Base-by-base conservation (phyloP, 2,113 vertebrate genomes). In the Oxyura jamaicensis region DNA sequence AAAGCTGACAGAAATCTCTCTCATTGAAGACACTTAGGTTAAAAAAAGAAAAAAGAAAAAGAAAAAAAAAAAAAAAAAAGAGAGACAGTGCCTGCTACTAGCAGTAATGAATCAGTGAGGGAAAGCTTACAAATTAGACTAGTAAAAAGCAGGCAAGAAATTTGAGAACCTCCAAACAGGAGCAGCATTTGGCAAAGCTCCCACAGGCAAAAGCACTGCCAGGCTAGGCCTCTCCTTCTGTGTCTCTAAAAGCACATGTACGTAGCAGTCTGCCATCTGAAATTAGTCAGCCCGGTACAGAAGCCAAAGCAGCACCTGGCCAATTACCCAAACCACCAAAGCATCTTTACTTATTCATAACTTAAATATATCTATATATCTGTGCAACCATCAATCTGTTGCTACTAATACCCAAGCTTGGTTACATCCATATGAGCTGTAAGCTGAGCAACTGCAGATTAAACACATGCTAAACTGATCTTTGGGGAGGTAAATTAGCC, bases 141-240 rank as follows among this genome's bases (percentile, higher is more conserved):
- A 93, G 33, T n/a, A 86, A 73, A 72, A 88, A 25, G 42, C 39
- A 85, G 33, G 50, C 31, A 87, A 82, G 56, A 46, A 96, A 96
- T 80, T 36, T 11, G 86, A 59, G 19, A 81, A 25, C 36, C 77
- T 84, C 66, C 63, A 79, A 86, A 60, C 69, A 55, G 36, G 8
- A 67, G 29, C 25, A 48, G 68, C 26, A 63, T 31, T 89, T 91
- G 77, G 65, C 78, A 56, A 39, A 89, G 33, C 26, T 62, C 81
- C n/a, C 36, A 68, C 16, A 72, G 46, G 46, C 28, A 52, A 84
- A 89, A 0, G 0, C 20, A 35, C 13, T 5, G 39, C 42, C 11
- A 25, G n/a, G 4, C 10, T 3, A 53, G 59, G 66, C 56, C 26
- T 44, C 71, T 26, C 36, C 52, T 36, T 35, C 23, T 29, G 8